Evolutionary conservation across 2,797 vertebrate genomes (phyloP).

Genomic region (Hydrophis major): DNA sequence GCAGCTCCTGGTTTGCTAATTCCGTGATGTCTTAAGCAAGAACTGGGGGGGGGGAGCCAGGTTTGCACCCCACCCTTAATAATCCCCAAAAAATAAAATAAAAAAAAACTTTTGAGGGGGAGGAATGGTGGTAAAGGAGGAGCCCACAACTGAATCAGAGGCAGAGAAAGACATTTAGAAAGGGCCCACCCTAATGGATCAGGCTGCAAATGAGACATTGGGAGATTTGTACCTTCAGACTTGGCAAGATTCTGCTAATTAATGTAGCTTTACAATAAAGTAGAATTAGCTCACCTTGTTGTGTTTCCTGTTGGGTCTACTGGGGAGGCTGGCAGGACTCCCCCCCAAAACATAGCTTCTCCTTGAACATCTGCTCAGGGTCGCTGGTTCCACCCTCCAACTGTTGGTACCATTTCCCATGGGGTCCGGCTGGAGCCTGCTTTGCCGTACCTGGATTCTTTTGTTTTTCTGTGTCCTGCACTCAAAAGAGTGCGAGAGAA

Average conservation of each 20-base stretch:
- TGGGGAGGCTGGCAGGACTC: neutral
- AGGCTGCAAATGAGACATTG: neutral
- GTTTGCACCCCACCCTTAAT: neutral
- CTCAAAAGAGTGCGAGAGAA: neutral
- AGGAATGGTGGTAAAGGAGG: neutral
- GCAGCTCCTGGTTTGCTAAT: neutral
- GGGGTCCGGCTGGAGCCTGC: neutral
- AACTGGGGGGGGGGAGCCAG: neutral
- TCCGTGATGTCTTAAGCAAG: neutral
- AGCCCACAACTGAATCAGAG: neutral
- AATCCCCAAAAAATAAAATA: neutral
- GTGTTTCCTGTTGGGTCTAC: neutral
- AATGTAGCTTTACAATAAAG: neutral
- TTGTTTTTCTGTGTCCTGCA: neutral
- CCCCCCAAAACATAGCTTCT: neutral
- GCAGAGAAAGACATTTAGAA: neutral
- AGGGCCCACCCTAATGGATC: neutral
- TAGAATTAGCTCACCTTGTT: neutral
- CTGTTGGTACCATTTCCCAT: neutral
- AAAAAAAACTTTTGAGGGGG: neutral
- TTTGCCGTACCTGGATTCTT: neutral
- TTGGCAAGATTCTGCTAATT: neutral
- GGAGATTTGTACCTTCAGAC: neutral
- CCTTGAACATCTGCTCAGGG: neutral
- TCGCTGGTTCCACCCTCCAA: neutral